These are phyloP conservation scores for Pantala flavescens DNA, from an alignment of 1,140 invertebrate species.

Conservation along the genomic window DNA sequence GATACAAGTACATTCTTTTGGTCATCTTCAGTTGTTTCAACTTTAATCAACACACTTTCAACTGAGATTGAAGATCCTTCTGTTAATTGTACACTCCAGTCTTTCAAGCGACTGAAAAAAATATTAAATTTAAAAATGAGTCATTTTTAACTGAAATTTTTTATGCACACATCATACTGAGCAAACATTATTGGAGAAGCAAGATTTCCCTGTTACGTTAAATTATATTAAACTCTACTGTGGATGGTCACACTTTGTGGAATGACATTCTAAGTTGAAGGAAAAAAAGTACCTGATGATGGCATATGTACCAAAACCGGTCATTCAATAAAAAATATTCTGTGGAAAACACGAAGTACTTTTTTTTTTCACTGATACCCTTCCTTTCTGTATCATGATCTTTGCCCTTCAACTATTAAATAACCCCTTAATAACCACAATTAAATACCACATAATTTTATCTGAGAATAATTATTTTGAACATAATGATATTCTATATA, in stretches of 20 bases:
- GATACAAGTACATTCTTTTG: constrained; percentile 86
- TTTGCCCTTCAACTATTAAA: neutral
- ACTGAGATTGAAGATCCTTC: constrained; percentile 70
- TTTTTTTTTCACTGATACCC: too few species aligned
- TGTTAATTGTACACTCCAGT: constrained; percentile 63
- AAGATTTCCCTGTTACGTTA: neutral
- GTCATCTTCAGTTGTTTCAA: constrained; percentile 62
- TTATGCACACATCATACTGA: neutral
- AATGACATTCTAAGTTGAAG: too few species aligned
- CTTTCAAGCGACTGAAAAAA: constrained; percentile 42
- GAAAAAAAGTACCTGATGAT: too few species aligned
- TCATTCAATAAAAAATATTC: too few species aligned
- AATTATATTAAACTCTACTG: neutral
- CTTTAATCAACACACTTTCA: constrained; percentile 78
- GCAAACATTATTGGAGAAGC: neutral
- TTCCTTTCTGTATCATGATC: neutral
- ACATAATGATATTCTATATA: too few species aligned
- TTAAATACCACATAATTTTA: too few species aligned
- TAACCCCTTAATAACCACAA: neutral
- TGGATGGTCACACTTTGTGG: too few species aligned
- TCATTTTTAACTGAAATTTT: neutral
- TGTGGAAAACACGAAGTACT: too few species aligned
- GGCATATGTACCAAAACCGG: too few species aligned
- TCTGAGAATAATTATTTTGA: too few species aligned
- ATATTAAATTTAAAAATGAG: neutral